Percentiles rank a stretch among this genome's conserved stretches.
These are phyloP conservation scores for Oncopeltus fasciatus DNA, from an alignment of 1,140 invertebrate species.

Conservation along the genomic window DNA sequence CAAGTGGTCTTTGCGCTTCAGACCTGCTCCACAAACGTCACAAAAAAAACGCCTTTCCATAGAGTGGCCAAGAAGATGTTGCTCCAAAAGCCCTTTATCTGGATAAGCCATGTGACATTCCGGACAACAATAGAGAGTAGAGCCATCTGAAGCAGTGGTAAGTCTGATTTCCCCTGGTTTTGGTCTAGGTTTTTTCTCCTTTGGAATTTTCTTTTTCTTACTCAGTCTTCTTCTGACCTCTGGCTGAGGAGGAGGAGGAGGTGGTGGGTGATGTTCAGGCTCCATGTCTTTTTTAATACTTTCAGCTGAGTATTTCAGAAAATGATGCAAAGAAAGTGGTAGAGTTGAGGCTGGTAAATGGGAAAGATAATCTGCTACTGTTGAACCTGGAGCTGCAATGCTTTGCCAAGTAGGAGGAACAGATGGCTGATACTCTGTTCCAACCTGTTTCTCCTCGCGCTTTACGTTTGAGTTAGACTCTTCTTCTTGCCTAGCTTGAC, in stretches of 20 bases:
- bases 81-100: constrained; percentile 62
- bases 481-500: constrained; percentile 14
- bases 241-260: constrained; percentile 27
- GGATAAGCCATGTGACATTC: constrained; percentile 77
- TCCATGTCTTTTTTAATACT: constrained; percentile 52
- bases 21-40: constrained; percentile 37
- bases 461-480: constrained; percentile 20
- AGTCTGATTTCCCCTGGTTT: constrained; percentile 69
- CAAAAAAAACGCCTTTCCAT: constrained; percentile 31
- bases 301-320: constrained; percentile 68
- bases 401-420: constrained; percentile 48
- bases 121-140: constrained; percentile 68
- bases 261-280: constrained; percentile 21
- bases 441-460: constrained; percentile 20
- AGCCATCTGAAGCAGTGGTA: constrained; percentile 66
- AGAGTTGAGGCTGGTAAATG: constrained; percentile 57
- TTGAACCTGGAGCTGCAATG: constrained; percentile 54
- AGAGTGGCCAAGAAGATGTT: constrained; percentile 51
- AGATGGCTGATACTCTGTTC: constrained; percentile 20
- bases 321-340: constrained; percentile 64
- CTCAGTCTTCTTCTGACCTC: constrained; percentile 51
- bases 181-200: constrained; percentile 63
- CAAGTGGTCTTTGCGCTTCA: constrained; percentile 37
- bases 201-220: constrained; percentile 64
- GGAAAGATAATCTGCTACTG: constrained; percentile 70